Conservation (phyloP, 2,797 vertebrate genomes). For the Rhyacichthys aspro region DNA sequence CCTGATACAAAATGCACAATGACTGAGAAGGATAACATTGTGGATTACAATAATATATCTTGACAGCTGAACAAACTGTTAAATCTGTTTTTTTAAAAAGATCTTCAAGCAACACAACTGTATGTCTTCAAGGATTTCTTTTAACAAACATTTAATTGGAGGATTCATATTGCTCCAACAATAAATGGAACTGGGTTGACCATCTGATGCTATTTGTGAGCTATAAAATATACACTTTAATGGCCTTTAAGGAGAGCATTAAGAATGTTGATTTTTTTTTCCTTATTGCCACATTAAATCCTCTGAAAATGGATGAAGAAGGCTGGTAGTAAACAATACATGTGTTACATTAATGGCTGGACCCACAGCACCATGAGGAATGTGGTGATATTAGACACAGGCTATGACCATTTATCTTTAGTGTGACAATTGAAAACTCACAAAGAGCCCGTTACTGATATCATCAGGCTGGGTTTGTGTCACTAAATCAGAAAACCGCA, state of each 20-base stretch:
- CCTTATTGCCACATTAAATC: not conserved
- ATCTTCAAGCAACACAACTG: no score
- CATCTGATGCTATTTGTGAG: no score
- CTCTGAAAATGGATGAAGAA: not conserved
- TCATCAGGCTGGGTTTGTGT: conserved; percentile 7
- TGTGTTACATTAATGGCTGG: conserved; percentile 2
- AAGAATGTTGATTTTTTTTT: not conserved
- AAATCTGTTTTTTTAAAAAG: no score
- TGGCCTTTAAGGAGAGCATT: not conserved
- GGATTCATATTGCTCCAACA: no score
- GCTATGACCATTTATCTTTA: conserved; percentile 15
- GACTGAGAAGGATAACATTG: no score
- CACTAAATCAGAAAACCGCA: no score
- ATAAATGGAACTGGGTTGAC: no score
- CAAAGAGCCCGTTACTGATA: conserved; percentile 2
- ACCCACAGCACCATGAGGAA: conserved; percentile 8
- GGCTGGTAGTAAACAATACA: not conserved
- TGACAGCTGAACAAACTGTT: no score
- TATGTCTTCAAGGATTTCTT: no score
- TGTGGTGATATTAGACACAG: not conserved
- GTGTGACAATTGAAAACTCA: conserved; percentile 13
- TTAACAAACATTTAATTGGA: no score
- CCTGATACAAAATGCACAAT: not conserved
- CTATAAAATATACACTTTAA: no score
- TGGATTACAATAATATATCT: no score